Evolutionary conservation across 2,113 vertebrate genomes (phyloP).

Genomic region (Hoplias malabaricus): DNA sequence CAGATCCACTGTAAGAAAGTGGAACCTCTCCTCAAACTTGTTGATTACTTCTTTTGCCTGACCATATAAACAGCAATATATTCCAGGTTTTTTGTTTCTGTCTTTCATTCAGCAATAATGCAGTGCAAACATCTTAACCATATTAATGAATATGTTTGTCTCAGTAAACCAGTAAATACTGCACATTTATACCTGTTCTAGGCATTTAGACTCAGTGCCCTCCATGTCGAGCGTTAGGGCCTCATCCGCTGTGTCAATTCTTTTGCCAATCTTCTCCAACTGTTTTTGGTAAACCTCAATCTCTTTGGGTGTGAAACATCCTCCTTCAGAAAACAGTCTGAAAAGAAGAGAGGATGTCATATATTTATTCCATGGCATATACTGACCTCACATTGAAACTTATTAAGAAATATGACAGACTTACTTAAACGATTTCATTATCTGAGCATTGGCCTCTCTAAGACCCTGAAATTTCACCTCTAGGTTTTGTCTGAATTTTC

Average conservation of each 20-base stretch:
- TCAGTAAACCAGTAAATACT: background rate
- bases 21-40: slow-evolving; percentile 71
- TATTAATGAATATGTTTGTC: background rate
- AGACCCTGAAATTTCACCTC: slow-evolving; percentile 75
- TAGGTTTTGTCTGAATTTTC: slow-evolving; percentile 72
- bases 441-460: slow-evolving; percentile 65
- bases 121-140: background rate
- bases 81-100: background rate
- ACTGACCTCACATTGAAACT: background rate
- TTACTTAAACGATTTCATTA: slow-evolving; percentile 78
- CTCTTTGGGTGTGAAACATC: slow-evolving; percentile 78
- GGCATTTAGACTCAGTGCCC: slow-evolving; percentile 65
- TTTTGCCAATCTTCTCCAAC: slow-evolving; percentile 66
- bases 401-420: background rate
- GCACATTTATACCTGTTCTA: slow-evolving; percentile 71
- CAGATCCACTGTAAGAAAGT: slow-evolving; percentile 58
- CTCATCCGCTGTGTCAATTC: slow-evolving; percentile 73
- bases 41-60: slow-evolving; percentile 75
- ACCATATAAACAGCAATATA: background rate
- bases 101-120: slow-evolving; percentile 24
- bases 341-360: background rate
- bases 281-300: slow-evolving; percentile 52
- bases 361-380: background rate
- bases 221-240: slow-evolving; percentile 69
- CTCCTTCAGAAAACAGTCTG: slow-evolving; percentile 74